These are phyloP conservation scores for Hyposoter didymator DNA, from an alignment of 2,888 invertebrate genomes.

Conservation along the genomic window DNA sequence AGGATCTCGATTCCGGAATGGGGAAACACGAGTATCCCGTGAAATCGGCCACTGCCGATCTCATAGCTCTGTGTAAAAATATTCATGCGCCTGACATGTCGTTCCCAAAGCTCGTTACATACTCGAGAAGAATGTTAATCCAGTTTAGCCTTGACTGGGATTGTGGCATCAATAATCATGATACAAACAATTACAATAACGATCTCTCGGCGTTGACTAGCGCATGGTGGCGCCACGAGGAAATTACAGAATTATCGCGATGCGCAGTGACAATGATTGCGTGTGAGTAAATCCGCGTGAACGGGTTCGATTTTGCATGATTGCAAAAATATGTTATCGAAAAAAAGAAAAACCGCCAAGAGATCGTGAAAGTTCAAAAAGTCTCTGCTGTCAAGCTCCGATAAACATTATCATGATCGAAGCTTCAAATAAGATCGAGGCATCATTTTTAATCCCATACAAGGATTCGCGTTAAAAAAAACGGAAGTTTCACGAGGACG, in stretches of 20 bases:
- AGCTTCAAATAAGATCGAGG: background rate
- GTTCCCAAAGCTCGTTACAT: constrained; percentile 28
- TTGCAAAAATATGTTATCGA: background rate
- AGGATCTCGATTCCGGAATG: background rate
- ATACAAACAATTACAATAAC: constrained; percentile 34
- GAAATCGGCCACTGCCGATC: constrained; percentile 46
- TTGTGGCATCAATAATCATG: constrained; percentile 64
- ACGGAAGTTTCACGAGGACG: constrained; percentile 35
- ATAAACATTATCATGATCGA: background rate
- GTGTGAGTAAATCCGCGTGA: background rate
- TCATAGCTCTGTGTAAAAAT: constrained; percentile 10
- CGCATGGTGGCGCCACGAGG: background rate
- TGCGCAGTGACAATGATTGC: background rate
- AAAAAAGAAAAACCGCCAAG: background rate
- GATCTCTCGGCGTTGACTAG: constrained; percentile 25
- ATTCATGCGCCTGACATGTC: background rate
- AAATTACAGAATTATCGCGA: background rate
- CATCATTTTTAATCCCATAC: background rate
- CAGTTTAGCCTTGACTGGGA: constrained; percentile 70
- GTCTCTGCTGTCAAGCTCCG: background rate
- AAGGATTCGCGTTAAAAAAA: constrained; percentile 12
- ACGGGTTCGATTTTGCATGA: background rate
- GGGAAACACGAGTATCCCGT: constrained; percentile 24
- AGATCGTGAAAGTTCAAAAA: background rate
- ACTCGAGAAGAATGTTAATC: constrained; percentile 66